These are phyloP conservation scores for Eciton burchellii DNA, from an alignment of 1,140 invertebrate genomes.

Conservation along the genomic window DNA sequence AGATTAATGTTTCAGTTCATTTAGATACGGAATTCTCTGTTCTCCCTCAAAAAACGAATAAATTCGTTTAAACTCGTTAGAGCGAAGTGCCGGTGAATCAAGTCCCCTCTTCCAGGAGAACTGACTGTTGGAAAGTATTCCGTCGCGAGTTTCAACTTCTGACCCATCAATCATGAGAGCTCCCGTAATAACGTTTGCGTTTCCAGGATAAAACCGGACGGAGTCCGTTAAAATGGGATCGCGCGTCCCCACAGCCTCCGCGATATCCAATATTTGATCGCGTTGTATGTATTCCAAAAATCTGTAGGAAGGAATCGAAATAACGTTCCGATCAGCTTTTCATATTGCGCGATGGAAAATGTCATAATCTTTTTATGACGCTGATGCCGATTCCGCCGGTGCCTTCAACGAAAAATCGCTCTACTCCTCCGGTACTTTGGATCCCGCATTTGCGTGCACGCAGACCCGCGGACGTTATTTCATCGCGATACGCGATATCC, in stretches of 20 bases:
- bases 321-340: constrained; percentile 52
- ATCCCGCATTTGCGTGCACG: constrained; percentile 48
- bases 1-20: constrained; percentile 17
- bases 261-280: constrained; percentile 34
- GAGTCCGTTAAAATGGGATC: constrained; percentile 10
- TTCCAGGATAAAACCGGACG: not conserved
- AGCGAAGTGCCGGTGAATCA: not conserved
- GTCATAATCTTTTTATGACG: constrained; percentile 57
- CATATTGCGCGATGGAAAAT: constrained; percentile 58
- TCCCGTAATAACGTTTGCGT: constrained; percentile 5
- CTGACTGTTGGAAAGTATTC: no score
- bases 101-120: not conserved
- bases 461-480: constrained; percentile 25
- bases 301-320: constrained; percentile 43
- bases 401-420: constrained; percentile 52
- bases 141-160: no score
- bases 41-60: not conserved
- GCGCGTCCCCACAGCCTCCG: not conserved
- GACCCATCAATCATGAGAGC: constrained; percentile 12
- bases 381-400: constrained; percentile 41
- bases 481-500: constrained; percentile 34
- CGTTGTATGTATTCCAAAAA: constrained; percentile 48
- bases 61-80: not conserved
- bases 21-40: not conserved
- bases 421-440: constrained; percentile 39